phyloP scores from a whole-genome alignment of 2,888 invertebrate genomes.

The Neoscelio sp. region DNA sequence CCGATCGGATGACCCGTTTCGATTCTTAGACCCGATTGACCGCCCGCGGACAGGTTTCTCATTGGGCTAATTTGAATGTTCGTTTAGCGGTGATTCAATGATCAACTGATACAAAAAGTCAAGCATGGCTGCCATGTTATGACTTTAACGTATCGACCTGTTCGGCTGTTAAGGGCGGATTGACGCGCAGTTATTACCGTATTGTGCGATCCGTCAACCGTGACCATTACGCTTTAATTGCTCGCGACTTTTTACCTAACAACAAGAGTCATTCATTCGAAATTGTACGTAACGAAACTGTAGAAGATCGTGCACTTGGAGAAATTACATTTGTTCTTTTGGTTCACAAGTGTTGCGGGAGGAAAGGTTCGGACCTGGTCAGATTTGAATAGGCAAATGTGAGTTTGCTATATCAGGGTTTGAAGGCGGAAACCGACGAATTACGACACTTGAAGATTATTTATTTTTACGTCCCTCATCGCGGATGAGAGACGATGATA shows the following conservation, averaged over 20 bases:
- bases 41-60: slow-evolving; percentile 71
- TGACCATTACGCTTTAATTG: slow-evolving; percentile 29
- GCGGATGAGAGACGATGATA: too few species aligned
- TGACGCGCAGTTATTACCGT: slow-evolving; percentile 42
- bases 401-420: too few species aligned
- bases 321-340: background rate
- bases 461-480: too few species aligned
- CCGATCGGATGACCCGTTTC: slow-evolving; percentile 72
- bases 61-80: slow-evolving; percentile 71
- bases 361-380: too few species aligned
- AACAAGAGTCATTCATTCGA: slow-evolving; percentile 1
- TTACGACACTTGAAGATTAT: too few species aligned
- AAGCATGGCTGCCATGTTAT: slow-evolving; percentile 27
- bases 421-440: too few species aligned
- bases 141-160: slow-evolving; percentile 20
- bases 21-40: slow-evolving; percentile 74
- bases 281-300: background rate
- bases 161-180: slow-evolving; percentile 20
- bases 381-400: too few species aligned
- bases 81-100: slow-evolving; percentile 65
- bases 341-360: too few species aligned
- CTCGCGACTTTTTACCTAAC: slow-evolving; percentile 6
- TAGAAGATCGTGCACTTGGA: background rate
- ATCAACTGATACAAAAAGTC: slow-evolving; percentile 56
- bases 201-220: slow-evolving; percentile 37